phyloP scores from a whole-genome alignment of 2,113 vertebrate genomes.

The Tachysurus fulvidraco region DNA sequence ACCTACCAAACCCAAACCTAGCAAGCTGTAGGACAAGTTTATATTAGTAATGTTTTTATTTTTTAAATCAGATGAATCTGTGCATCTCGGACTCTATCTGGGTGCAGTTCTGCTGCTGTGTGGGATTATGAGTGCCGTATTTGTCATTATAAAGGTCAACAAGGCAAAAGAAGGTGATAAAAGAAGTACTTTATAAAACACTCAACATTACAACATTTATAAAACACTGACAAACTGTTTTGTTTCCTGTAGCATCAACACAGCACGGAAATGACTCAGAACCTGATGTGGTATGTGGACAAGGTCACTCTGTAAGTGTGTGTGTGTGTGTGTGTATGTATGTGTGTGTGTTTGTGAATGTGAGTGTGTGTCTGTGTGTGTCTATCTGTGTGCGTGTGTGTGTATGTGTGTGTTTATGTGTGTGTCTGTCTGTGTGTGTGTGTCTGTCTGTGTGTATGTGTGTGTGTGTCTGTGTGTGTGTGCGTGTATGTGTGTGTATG shows the following conservation, averaged over 20 bases:
- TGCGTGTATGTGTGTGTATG: too few relatives aligned
- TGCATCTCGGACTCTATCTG: background rate
- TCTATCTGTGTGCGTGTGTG: too few relatives aligned
- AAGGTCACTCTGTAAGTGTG: background rate
- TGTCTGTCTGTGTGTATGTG: too few relatives aligned
- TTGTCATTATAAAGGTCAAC: background rate
- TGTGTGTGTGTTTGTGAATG: background rate
- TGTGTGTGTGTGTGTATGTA: background rate
- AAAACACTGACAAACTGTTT: background rate
- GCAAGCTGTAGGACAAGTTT: background rate
- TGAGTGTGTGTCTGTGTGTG: too few relatives aligned
- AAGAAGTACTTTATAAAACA: background rate
- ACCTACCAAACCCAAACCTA: background rate
- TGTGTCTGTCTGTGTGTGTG: too few relatives aligned
- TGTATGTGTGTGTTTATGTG: too few relatives aligned
- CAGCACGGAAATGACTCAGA: background rate
- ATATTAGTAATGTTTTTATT: background rate
- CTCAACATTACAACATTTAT: background rate
- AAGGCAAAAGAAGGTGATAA: background rate
- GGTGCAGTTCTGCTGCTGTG: background rate
- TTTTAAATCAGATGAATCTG: background rate
- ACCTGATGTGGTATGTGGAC: background rate
- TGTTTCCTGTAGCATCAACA: background rate
- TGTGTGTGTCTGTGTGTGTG: too few relatives aligned
- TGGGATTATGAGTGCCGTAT: background rate